Conservation (phyloP, 2,113 vertebrate species). For the Sisor rabdophorus region DNA sequence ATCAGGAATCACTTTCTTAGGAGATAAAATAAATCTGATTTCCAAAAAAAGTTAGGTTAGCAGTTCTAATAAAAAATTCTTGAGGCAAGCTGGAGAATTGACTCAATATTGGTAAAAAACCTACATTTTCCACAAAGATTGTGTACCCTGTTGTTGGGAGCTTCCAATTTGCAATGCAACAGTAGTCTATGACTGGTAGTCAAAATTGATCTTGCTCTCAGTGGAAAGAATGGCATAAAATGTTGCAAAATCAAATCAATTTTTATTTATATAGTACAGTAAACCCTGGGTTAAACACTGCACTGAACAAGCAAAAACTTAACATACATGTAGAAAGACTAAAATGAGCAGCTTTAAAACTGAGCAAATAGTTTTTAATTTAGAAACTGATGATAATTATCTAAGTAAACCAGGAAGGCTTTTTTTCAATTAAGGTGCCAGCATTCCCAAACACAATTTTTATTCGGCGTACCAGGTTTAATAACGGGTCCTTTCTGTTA, state of each 20-base stretch:
- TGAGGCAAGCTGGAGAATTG: background rate
- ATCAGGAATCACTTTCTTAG: conserved; percentile 16
- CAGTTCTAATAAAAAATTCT: background rate
- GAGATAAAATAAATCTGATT: background rate
- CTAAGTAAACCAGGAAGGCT: no score
- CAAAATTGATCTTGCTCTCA: background rate
- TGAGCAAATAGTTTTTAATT: no score
- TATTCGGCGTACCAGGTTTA: no score
- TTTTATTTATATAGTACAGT: background rate
- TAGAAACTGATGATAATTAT: no score
- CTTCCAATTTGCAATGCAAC: background rate
- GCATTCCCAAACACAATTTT: no score
- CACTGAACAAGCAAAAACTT: no score
- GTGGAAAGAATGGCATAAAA: background rate
- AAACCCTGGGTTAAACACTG: no score
- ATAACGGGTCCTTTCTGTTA: no score
- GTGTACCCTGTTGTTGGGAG: background rate
- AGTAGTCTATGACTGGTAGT: background rate
- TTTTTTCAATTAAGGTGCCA: no score
- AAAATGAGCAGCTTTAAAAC: no score
- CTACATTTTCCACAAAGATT: background rate
- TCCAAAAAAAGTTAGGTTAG: conserved; percentile 8
- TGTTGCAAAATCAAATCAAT: no score
- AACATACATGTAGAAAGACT: no score
- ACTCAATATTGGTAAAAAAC: background rate